Evolutionary conservation across 1,140 invertebrate species (phyloP), one percentile per base, ranked within the genome.

Genomic region (Hirudo medicinalis): DNA sequence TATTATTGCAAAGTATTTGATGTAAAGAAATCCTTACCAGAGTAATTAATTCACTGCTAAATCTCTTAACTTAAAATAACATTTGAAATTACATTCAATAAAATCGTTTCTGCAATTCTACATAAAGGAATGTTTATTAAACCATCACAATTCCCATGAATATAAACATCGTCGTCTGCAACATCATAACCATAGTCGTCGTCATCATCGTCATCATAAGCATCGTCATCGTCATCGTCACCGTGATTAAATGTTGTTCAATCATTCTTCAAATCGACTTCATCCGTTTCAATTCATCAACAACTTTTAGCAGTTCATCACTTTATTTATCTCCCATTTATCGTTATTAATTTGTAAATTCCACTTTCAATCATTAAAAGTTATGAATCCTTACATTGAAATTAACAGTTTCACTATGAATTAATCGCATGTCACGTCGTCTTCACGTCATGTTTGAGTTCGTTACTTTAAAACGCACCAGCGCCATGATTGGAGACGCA

Each of bases 131-230:
- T 40, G 40, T 40, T 40, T 40, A 40, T 40, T 40, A 40, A 11
- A 40, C 40, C 67, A 27, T 43, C 69, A 54, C 54, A 43, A 25
- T 70, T 43, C 2, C 25, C 53, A n/a, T 70, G 1, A 54, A 5
- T n/a, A 53, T 54, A 2, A 54, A 4, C 36, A 54, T 70, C 67
- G 25, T 70, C 69, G 25, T 43, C 49, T 2, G 54, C 69, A 70
- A 54, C 69, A 54, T 70, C 69, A 70, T 70, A 43, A 70, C 25
- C 49, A 70, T 70, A 43, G 25, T 70, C 49, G 54, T 70, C 69
- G 53, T 70, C 53, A 25, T 70, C 69, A 54, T 70, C 69, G 25
- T 70, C 49, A 70, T 70, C 69, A 70, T 70, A 5, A 70, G 49
- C 25, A 36, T 15, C n/a, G n/a, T n/a, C n/a, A n/a, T n/a, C n/a